Conservation (phyloP, 2,888 invertebrate species). For the Iphiclides podalirius region DNA sequence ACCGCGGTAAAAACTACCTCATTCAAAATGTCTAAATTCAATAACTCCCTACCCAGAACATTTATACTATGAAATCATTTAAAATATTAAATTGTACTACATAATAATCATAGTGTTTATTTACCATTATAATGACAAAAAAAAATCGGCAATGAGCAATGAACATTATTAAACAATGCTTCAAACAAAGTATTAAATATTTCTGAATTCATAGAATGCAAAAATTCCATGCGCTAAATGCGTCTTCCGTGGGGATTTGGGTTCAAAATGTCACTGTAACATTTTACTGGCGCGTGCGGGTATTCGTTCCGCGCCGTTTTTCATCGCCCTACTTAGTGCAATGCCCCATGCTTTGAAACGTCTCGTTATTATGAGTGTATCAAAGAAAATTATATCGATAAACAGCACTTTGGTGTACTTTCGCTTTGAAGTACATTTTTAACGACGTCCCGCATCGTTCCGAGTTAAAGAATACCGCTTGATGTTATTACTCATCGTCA, state of each 20-base stretch:
- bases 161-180: too few relatives aligned
- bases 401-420: conserved; percentile 7
- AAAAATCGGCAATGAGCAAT: too few relatives aligned
- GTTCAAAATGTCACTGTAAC: conserved; percentile 20
- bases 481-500: conserved; percentile 1
- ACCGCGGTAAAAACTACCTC: too few relatives aligned
- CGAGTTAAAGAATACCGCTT: background rate
- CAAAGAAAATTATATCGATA: conserved; percentile 10
- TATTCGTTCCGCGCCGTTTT: conserved; percentile 17
- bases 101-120: too few relatives aligned
- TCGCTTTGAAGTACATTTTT: conserved; percentile 15
- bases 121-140: too few relatives aligned
- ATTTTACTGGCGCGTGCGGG: conserved; percentile 9
- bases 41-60: too few relatives aligned
- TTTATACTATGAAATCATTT: too few relatives aligned
- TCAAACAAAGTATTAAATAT: too few relatives aligned
- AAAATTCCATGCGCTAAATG: background rate
- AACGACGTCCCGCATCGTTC: conserved; percentile 5
- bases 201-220: too few relatives aligned
- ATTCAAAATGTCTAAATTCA: too few relatives aligned
- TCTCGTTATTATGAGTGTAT: conserved; percentile 1
- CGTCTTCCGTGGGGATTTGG: conserved; percentile 7
- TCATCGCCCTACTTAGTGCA: conserved; percentile 10
- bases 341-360: background rate
- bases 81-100: too few relatives aligned